phyloP scores from a whole-genome alignment of 2,888 invertebrate genomes.

The Meandrusa payeni region DNA sequence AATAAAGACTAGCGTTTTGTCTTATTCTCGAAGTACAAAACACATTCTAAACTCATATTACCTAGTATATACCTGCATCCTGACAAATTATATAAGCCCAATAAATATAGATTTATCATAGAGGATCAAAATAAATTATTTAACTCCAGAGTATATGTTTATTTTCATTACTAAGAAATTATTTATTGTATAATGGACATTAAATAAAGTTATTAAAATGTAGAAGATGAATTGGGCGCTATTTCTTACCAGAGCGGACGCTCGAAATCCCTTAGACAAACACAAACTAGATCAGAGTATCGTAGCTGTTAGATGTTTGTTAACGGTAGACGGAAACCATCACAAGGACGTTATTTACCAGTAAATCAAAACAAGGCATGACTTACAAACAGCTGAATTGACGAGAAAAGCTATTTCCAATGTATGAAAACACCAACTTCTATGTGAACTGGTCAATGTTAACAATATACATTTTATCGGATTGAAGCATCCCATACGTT shows the following conservation, averaged over 20 bases:
- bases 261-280: constrained; percentile 9
- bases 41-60: constrained; percentile 54
- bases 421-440: too few relatives aligned
- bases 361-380: too few relatives aligned
- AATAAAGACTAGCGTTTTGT: constrained; percentile 35
- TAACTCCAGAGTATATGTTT: constrained; percentile 60
- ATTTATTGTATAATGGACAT: constrained; percentile 65
- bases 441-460: too few relatives aligned
- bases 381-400: too few relatives aligned
- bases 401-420: too few relatives aligned
- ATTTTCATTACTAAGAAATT: constrained; percentile 63
- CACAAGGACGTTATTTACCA: too few relatives aligned
- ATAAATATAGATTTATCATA: constrained; percentile 48
- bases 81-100: constrained; percentile 54
- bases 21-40: constrained; percentile 78
- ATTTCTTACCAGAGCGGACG: constrained; percentile 39
- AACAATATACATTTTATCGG: too few relatives aligned
- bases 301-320: constrained; percentile 35
- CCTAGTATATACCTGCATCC: constrained; percentile 52
- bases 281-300: constrained; percentile 1
- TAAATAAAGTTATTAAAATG: constrained; percentile 45
- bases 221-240: constrained; percentile 50
- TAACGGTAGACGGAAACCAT: too few relatives aligned
- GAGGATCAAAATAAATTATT: constrained; percentile 67
- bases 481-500: too few relatives aligned